These are phyloP conservation scores for Amblyteles armatorius DNA, from an alignment of 2,888 invertebrate genomes.

Conservation along the genomic window DNA sequence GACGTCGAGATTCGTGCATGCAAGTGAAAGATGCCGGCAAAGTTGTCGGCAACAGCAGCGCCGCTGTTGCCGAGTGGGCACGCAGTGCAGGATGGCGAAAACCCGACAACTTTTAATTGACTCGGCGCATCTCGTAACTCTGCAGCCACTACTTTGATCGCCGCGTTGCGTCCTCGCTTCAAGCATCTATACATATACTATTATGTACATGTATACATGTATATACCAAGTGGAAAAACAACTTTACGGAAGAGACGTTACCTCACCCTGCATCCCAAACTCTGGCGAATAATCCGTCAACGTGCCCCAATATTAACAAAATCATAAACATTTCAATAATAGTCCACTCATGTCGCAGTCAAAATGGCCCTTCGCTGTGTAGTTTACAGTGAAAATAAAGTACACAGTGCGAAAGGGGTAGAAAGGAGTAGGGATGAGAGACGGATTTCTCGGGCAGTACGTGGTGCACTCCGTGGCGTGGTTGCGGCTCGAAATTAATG, in stretches of 20 bases:
- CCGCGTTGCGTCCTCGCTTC: not conserved
- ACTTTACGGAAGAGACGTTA: not conserved
- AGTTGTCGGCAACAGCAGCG: slow-evolving; percentile 1
- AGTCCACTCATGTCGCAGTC: not conserved
- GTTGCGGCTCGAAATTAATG: slow-evolving; percentile 44
- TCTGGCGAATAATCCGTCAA: not conserved
- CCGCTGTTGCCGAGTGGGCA: not conserved
- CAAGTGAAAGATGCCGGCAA: not conserved
- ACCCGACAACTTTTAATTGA: slow-evolving; percentile 77
- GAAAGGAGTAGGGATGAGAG: not conserved
- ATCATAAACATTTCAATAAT: not conserved
- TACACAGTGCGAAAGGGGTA: no score
- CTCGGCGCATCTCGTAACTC: slow-evolving; percentile 73
- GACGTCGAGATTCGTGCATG: slow-evolving; percentile 17
- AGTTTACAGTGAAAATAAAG: no score
- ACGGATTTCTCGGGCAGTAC: slow-evolving; percentile 38
- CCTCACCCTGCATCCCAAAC: not conserved
- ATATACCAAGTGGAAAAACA: not conserved
- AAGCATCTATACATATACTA: not conserved
- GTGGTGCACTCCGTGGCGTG: slow-evolving; percentile 20
- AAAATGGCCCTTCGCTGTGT: no score
- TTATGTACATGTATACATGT: not conserved
- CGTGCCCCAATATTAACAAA: not conserved
- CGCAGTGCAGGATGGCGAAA: slow-evolving; percentile 5
- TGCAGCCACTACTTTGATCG: slow-evolving; percentile 74